A percentile compares a stretch with the other conserved stretches of the same genome.
Conservation (phyloP, 2,888 invertebrate species). For the Sinotaia quadrata region DNA sequence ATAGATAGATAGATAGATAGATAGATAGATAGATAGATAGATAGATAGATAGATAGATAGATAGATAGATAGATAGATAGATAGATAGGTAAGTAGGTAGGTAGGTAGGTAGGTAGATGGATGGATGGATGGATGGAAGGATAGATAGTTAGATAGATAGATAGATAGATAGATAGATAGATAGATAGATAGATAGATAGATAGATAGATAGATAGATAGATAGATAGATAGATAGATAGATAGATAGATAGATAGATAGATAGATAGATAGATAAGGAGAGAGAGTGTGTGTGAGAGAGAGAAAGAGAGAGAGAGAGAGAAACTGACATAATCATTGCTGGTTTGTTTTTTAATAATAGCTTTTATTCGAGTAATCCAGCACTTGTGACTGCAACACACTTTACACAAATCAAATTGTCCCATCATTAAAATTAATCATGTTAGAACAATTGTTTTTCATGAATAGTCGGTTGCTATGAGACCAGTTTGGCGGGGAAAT, state of each 20-base stretch:
- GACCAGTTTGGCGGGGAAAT: too few relatives aligned
- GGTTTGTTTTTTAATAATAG: too few relatives aligned
- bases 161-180: not conserved
- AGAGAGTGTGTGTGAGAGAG: conserved; percentile 8
- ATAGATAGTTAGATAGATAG: conserved; percentile 5
- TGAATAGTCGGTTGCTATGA: too few relatives aligned
- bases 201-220: not conserved
- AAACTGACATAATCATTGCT: conserved; percentile 3
- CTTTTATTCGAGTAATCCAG: too few relatives aligned
- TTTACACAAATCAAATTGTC: too few relatives aligned
- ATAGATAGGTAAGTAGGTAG: too few relatives aligned
- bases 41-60: conserved; percentile 10
- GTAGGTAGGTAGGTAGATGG: conserved; percentile 2
- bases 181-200: not conserved
- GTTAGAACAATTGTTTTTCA: too few relatives aligned
- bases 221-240: not conserved
- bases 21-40: not conserved
- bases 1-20: not conserved
- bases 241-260: not conserved
- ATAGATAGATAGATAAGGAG: too few relatives aligned
- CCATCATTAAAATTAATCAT: too few relatives aligned
- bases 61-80: conserved; percentile 4
- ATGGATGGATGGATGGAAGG: not conserved
- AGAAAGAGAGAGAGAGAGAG: conserved; percentile 14
- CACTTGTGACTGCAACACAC: too few relatives aligned